Base-by-base conservation (phyloP, 1,140 invertebrate genomes). In the Popillia japonica region DNA sequence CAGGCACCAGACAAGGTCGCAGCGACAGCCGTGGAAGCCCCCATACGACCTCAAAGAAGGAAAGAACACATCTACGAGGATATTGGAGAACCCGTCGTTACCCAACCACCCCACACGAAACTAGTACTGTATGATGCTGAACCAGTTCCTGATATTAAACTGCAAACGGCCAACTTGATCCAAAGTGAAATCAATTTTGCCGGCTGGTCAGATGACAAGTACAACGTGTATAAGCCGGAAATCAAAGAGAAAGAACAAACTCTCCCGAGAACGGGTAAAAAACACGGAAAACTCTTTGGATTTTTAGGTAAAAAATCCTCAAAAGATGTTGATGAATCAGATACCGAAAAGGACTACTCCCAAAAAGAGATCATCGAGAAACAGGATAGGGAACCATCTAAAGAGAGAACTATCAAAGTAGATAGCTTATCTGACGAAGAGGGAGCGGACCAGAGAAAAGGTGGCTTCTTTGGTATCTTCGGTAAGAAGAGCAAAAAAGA, bases 371-470 rank as follows among this genome's bases (percentile, higher is more conserved):
- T 83, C 23, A 81, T 86, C 23, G 83, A 85, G 75, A 86, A 86
- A 79, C 84, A 86, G 61, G 83, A 85, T 42, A 78, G 81, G 76
- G 84, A 86, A 82, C 80, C 81, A 34, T 83, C 83, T 0, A 85
- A 83, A 80, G 85, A 86, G 78, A 79, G 72, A 78, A 75, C 73
- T 72, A 78, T 76, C 17, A 78, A 78, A 77, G 14, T 61, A 20
- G 75, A 77, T 55, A 77, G 76, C 20, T 76, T 55, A 48, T 44
- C 41, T 34, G 72, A 74, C 20, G 61, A 68, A 17, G 78, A 78
- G 55, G 72, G 55, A 34, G 73, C 40, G 40, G 77, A 80, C 14
- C 59, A 79, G 72, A 84, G 82, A 78, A 82, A 77, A 76, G 78
- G 72, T 48, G 78, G 79, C 72, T 83, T 83, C 79, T 80, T 82